Base-by-base conservation (phyloP, 2,888 invertebrate genomes). In the Nemotelus nigrinus region DNA sequence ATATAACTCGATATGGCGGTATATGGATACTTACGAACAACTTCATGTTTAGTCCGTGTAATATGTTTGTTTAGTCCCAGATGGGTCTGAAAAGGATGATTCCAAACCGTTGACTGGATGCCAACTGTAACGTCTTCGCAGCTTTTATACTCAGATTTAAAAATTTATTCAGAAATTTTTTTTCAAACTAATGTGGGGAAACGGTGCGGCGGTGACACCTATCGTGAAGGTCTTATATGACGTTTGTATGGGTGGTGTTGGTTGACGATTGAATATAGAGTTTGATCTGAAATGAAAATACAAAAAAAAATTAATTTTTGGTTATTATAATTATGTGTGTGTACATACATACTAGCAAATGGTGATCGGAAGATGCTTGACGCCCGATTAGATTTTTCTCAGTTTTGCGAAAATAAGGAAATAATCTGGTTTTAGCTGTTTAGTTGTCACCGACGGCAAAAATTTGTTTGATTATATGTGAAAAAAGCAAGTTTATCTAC, bases 1-100 rank as follows among this genome's bases (percentile, higher is more conserved):
- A 25, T 25, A 25, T 25, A 25, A 25, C 25, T 25, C 25, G 25
- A 25, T 25, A 25, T 25, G 25, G 25, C 25, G 25, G 25, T 25
- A 25, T 25, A 25, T 25, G 44, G 60, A 74, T 74, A 74, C 74
- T 74, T 74, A 74, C 74, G 60, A 74, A 74, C 25, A 74, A 55
- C 60, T 74, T 74, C 74, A 74, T 74, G 25, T 47, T 74, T 48
- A 74, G 63, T 74, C 74, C 74, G 74, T 74, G 43, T 60, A 74
- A 63, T 55, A 44, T 47, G 39, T 39, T 7, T 39, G 41, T 8
- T 53, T 74, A 60, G 74, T 74, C 74, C 74, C 74, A 74, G 74
- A 63, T 55, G 74, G 74, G 74, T 74, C 74, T 74, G 74, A 74
- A 74, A 74, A 74, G 74, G 74, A 74, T 74, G 74, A 74, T 74